Evolutionary conservation across 2,113 vertebrate genomes (phyloP).

Genomic region (Corythoichthys haematopterus): DNA sequence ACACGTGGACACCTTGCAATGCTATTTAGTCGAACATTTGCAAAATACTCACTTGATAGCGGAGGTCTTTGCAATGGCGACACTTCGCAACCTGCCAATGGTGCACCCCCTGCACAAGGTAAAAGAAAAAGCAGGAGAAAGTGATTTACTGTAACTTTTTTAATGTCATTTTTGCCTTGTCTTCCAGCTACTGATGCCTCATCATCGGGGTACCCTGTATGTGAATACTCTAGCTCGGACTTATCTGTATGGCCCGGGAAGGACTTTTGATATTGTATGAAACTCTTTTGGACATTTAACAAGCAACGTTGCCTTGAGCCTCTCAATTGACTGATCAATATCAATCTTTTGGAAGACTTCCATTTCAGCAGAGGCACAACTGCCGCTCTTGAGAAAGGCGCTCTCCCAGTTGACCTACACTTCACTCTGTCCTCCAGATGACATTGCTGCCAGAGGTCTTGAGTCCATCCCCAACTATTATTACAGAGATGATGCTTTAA

Average conservation of each 20-base stretch:
- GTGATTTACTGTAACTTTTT: background rate
- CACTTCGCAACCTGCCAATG: constrained; percentile 58
- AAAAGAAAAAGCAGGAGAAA: background rate
- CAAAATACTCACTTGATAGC: constrained; percentile 58
- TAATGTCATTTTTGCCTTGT: background rate
- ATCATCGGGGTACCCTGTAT: constrained; percentile 22
- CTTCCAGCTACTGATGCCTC: constrained; percentile 22
- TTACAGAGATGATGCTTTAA: constrained; percentile 28
- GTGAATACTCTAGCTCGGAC: constrained; percentile 5
- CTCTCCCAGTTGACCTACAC: constrained; percentile 6
- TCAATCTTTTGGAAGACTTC: background rate
- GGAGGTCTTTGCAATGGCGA: constrained; percentile 61
- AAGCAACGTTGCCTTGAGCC: background rate
- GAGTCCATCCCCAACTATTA: constrained; percentile 25
- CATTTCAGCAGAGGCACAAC: background rate
- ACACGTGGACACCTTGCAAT: constrained; percentile 54
- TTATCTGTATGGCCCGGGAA: background rate
- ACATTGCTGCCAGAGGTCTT: constrained; percentile 21
- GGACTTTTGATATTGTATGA: constrained; percentile 9
- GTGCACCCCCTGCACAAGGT: constrained; percentile 68
- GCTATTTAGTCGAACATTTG: constrained; percentile 51
- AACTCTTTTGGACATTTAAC: background rate
- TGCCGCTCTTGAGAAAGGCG: constrained; percentile 1
- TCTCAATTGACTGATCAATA: background rate
- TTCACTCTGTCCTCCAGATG: constrained; percentile 14